A percentile compares a stretch with the other conserved stretches of the same genome.
Conservation (phyloP, 2,888 invertebrate species). For the Andrena hattorfiana region DNA sequence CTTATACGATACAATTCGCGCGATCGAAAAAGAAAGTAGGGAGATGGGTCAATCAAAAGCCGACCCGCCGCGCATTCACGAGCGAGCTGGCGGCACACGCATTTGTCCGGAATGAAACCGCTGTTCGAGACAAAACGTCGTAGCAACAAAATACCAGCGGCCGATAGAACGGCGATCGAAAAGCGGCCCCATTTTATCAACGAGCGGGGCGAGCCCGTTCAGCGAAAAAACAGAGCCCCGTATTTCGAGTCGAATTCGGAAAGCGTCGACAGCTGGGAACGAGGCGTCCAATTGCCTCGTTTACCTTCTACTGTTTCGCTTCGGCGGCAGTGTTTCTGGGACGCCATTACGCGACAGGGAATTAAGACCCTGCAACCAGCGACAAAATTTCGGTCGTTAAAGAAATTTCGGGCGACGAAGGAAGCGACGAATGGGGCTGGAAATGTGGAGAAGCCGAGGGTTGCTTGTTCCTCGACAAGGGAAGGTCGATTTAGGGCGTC, state of each 20-base stretch:
- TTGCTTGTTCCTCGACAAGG: not conserved
- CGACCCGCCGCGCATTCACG: constrained; percentile 28
- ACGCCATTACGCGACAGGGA: constrained; percentile 60
- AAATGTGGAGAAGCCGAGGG: constrained; percentile 12
- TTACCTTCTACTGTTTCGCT: constrained; percentile 20
- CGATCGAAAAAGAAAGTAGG: not conserved
- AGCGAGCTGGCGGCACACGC: constrained; percentile 3
- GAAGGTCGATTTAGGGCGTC: constrained; percentile 12
- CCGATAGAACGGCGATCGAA: constrained; percentile 36
- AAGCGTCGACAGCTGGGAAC: constrained; percentile 12
- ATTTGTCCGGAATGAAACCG: constrained; percentile 36
- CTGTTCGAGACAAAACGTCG: constrained; percentile 40
- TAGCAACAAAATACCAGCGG: constrained; percentile 42
- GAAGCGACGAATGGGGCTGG: constrained; percentile 19
- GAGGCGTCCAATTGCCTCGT: constrained; percentile 33
- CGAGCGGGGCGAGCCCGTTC: not conserved
- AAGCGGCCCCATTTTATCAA: constrained; percentile 41
- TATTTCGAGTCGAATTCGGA: constrained; percentile 12
- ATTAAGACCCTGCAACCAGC: constrained; percentile 50
- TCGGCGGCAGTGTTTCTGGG: constrained; percentile 8
- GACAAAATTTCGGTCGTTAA: constrained; percentile 52
- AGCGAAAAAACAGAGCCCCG: not conserved
- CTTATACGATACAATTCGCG: not conserved
- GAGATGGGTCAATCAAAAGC: constrained; percentile 28
- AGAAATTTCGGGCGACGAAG: constrained; percentile 37